A percentile compares a stretch with the other conserved stretches of the same genome.
phyloP scores from a whole-genome alignment of 2,888 invertebrate species.

The Erannis defoliaria region DNA sequence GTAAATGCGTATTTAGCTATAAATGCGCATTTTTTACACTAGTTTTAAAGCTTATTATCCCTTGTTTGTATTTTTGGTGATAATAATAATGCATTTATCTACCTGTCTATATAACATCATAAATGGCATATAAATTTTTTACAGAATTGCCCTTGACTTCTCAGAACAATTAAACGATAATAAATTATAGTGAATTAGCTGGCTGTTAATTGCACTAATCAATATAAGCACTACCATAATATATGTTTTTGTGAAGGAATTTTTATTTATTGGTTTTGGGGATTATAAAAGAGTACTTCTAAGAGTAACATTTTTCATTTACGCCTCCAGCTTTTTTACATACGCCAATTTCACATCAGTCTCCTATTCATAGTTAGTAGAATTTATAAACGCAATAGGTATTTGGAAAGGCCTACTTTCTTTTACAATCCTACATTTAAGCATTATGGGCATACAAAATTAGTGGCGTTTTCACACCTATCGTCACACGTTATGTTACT shows the following conservation, averaged over 20 bases:
- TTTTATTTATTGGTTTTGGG: neutral
- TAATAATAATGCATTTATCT: too few species aligned
- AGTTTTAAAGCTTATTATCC: too few species aligned
- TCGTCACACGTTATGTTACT: neutral
- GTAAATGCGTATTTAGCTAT: too few species aligned
- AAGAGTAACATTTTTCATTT: neutral
- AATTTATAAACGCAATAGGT: neutral
- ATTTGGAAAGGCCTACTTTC: slow-evolving; percentile 1
- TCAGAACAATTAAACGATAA: slow-evolving; percentile 11
- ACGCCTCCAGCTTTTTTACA: neutral
- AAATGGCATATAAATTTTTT: slow-evolving; percentile 2
- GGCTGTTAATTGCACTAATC: slow-evolving; percentile 18
- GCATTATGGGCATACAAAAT: slow-evolving; percentile 9
- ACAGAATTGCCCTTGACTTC: slow-evolving; percentile 19
- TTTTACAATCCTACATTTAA: neutral
- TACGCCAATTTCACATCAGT: neutral
- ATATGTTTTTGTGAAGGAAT: slow-evolving; percentile 4
- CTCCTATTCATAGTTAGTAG: neutral
- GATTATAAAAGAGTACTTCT: too few species aligned
- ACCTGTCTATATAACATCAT: too few species aligned
- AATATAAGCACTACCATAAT: slow-evolving; percentile 3
- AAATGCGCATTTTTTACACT: too few species aligned
- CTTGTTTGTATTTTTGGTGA: neutral
- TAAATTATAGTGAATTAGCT: slow-evolving; percentile 4
- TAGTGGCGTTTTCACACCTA: slow-evolving; percentile 18